These are phyloP conservation scores for Dasysyrphus albostriatus DNA, from an alignment of 2,888 invertebrate genomes.

Conservation along the genomic window DNA sequence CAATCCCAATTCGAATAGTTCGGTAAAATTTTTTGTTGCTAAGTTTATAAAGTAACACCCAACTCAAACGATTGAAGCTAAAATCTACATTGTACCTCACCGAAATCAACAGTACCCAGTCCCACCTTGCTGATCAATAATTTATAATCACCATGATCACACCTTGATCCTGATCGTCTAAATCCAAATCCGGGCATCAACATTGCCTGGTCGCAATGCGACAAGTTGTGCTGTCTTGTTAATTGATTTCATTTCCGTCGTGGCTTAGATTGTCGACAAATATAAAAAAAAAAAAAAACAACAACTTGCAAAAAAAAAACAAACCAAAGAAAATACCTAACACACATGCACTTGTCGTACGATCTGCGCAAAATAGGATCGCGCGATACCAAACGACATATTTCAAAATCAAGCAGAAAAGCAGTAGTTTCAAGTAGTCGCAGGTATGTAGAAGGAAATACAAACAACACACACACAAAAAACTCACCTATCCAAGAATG, in stretches of 20 bases:
- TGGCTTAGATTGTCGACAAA: slow-evolving; percentile 38
- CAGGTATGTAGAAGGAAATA: not conserved
- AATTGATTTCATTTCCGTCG: slow-evolving; percentile 73
- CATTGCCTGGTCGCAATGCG: slow-evolving; percentile 45
- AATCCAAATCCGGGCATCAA: slow-evolving; percentile 54
- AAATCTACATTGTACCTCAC: not conserved
- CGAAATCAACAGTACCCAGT: slow-evolving; percentile 3
- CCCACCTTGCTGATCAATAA: slow-evolving; percentile 38
- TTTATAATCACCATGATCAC: slow-evolving; percentile 57
- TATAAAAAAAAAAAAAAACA: slow-evolving; percentile 1
- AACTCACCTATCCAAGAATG: slow-evolving; percentile 88
- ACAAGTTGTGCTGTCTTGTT: slow-evolving; percentile 66
- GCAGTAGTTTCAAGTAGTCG: not conserved
- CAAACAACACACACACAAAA: slow-evolving; percentile 21
- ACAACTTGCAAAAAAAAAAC: slow-evolving; percentile 4
- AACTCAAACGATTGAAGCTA: slow-evolving; percentile 7
- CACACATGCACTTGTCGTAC: slow-evolving; percentile 38
- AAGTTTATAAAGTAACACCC: not conserved
- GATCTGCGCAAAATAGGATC: slow-evolving; percentile 25
- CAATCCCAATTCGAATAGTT: slow-evolving; percentile 13
- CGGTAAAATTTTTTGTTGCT: not conserved
- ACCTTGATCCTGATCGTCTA: slow-evolving; percentile 61
- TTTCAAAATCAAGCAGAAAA: slow-evolving; percentile 57
- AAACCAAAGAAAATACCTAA: slow-evolving; percentile 23
- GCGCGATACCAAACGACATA: slow-evolving; percentile 55